A percentile compares a stretch with the other conserved stretches of the same genome.
Evolutionary conservation across 2,113 vertebrate species (phyloP).

Genomic region (Pungitius pungitius): DNA sequence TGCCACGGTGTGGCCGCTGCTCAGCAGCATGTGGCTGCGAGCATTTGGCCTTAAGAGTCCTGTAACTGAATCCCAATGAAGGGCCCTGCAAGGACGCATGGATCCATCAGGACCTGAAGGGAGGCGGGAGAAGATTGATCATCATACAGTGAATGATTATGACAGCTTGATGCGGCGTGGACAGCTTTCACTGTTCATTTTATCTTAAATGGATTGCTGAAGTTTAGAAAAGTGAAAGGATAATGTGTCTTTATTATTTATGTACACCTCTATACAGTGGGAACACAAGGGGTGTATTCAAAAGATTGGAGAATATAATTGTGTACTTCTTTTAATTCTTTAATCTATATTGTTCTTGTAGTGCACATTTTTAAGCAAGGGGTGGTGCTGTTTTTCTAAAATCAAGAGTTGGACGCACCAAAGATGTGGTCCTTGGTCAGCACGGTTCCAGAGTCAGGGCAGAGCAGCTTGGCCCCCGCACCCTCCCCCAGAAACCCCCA

Average conservation of each 20-base stretch:
- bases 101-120: slow-evolving; percentile 74
- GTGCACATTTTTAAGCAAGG: slow-evolving; percentile 36
- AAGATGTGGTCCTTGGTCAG: slow-evolving; percentile 80
- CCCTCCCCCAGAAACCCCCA: slow-evolving; percentile 85
- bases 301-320: background rate
- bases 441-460: slow-evolving; percentile 71
- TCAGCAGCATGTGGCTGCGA: slow-evolving; percentile 78
- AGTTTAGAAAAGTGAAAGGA: background rate
- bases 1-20: slow-evolving; percentile 75
- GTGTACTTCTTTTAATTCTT: background rate
- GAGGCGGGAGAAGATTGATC: background rate
- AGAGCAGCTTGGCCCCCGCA: slow-evolving; percentile 82
- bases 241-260: background rate
- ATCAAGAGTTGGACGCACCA: slow-evolving; percentile 69
- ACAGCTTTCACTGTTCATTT: background rate
- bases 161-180: background rate
- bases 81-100: slow-evolving; percentile 48
- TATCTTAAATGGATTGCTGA: background rate
- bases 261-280: background rate
- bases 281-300: background rate
- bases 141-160: background rate
- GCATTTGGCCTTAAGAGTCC: slow-evolving; percentile 80
- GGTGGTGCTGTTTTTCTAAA: slow-evolving; percentile 45
- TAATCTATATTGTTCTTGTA: slow-evolving; percentile 15
- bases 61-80: slow-evolving; percentile 76